phyloP scores from a whole-genome alignment of 1,140 invertebrate species.

The Bilobella aurantiaca region DNA sequence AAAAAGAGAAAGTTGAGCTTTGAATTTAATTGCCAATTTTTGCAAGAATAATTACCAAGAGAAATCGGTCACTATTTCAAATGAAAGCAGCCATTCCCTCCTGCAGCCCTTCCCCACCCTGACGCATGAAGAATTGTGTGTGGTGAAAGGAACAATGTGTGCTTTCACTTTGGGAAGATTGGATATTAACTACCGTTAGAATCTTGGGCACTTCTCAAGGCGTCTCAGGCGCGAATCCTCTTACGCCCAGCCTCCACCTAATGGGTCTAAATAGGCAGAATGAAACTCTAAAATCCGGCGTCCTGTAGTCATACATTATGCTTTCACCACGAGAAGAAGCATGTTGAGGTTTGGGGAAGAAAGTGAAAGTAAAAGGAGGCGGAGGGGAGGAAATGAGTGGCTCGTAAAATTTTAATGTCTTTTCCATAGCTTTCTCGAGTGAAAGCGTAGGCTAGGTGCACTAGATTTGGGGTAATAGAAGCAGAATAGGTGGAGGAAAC shows the following conservation, averaged over 20 bases:
- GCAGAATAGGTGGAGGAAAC: neutral
- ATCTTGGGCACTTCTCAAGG: neutral
- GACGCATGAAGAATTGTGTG: neutral
- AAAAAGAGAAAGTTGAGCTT: too few relatives aligned
- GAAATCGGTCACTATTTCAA: too few relatives aligned
- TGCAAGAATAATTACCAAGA: too few relatives aligned
- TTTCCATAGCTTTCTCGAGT: conserved; percentile 3
- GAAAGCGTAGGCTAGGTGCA: too few relatives aligned
- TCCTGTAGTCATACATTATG: neutral
- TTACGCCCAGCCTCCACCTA: neutral
- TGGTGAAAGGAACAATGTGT: too few relatives aligned
- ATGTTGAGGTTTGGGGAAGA: conserved; percentile 1
- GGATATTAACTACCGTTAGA: neutral
- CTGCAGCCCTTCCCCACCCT: neutral
- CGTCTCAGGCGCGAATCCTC: neutral
- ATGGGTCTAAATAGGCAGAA: neutral
- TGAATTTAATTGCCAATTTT: too few relatives aligned
- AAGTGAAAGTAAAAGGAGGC: neutral
- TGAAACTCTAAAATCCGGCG: neutral
- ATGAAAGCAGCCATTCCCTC: neutral
- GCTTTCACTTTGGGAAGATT: neutral
- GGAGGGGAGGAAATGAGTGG: conserved; percentile 1
- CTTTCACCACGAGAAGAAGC: neutral
- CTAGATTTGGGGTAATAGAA: too few relatives aligned
- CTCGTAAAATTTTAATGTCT: conserved; percentile 7